Conservation (phyloP, 2,888 invertebrate species). For the Diarsia dahlii region DNA sequence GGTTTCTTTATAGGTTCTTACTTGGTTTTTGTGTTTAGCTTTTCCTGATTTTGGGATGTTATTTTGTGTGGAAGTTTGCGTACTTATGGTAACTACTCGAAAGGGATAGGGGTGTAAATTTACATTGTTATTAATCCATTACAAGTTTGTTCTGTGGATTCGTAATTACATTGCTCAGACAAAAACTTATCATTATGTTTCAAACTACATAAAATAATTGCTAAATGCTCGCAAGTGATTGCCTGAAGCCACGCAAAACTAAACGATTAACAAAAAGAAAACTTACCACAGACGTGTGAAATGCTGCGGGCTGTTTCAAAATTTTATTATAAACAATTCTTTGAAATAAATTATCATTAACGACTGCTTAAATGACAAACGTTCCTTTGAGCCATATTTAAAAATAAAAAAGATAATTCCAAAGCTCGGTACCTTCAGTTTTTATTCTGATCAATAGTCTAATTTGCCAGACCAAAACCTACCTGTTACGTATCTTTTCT, state of each 20-base stretch:
- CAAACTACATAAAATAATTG: not conserved
- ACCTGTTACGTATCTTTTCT: slow-evolving; percentile 28
- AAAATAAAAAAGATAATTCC: not conserved
- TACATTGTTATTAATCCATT: not conserved
- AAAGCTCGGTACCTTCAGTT: not conserved
- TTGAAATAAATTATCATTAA: not conserved
- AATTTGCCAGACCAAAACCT: slow-evolving; percentile 20
- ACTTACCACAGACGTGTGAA: not conserved
- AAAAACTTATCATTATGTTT: not conserved
- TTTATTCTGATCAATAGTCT: not conserved
- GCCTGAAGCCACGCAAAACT: not conserved
- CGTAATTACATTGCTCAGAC: no score
- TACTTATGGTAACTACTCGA: slow-evolving; percentile 1
- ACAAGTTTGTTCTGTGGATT: slow-evolving; percentile 6
- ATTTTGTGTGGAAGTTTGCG: slow-evolving; percentile 4
- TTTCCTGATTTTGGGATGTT: slow-evolving; percentile 41
- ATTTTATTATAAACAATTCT: not conserved
- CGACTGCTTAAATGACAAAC: not conserved
- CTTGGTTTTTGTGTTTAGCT: slow-evolving; percentile 39
- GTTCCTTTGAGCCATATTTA: not conserved
- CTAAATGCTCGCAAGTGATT: not conserved
- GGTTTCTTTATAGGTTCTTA: slow-evolving; percentile 57
- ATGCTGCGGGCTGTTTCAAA: not conserved
- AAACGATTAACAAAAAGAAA: not conserved
- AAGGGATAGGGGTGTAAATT: not conserved